These are phyloP conservation scores for Hirundo rustica DNA, from an alignment of 2,797 vertebrate genomes.

Conservation along the genomic window DNA sequence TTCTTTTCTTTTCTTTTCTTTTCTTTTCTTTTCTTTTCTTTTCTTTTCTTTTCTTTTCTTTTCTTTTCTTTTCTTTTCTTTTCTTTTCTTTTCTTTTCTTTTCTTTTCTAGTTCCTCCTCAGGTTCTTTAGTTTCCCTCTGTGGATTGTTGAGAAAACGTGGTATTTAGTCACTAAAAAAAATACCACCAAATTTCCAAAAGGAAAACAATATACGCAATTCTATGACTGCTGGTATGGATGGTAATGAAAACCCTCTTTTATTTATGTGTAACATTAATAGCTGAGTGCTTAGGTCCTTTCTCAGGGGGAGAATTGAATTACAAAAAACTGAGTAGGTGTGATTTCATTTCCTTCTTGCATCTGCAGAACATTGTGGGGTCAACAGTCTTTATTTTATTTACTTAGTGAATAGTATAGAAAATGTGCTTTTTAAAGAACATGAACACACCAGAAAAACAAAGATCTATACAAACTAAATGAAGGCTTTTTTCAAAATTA, in stretches of 20 bases:
- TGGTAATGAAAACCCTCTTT: not conserved
- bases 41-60: not conserved
- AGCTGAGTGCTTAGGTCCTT: not conserved
- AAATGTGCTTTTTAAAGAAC: constrained; percentile 6
- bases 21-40: not conserved
- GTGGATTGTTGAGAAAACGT: not conserved
- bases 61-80: not conserved
- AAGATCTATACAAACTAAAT: not conserved
- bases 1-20: no score
- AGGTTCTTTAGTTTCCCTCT: not conserved
- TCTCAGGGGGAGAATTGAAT: constrained; percentile 4
- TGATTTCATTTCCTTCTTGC: constrained; percentile 39
- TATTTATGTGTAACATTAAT: not conserved
- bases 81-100: not conserved
- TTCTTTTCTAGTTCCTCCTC: not conserved
- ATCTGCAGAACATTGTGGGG: not conserved
- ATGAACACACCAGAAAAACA: not conserved
- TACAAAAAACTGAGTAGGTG: constrained; percentile 21
- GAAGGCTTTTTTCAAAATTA: not conserved
- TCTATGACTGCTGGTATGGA: not conserved
- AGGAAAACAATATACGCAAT: not conserved
- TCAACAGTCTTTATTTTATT: constrained; percentile 40
- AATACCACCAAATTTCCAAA: not conserved
- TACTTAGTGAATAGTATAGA: not conserved
- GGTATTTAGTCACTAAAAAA: not conserved